Percentiles rank a stretch among this genome's conserved stretches.
Evolutionary conservation across 2,113 vertebrate species (phyloP).

Genomic region (Podarcis raffonei): DNA sequence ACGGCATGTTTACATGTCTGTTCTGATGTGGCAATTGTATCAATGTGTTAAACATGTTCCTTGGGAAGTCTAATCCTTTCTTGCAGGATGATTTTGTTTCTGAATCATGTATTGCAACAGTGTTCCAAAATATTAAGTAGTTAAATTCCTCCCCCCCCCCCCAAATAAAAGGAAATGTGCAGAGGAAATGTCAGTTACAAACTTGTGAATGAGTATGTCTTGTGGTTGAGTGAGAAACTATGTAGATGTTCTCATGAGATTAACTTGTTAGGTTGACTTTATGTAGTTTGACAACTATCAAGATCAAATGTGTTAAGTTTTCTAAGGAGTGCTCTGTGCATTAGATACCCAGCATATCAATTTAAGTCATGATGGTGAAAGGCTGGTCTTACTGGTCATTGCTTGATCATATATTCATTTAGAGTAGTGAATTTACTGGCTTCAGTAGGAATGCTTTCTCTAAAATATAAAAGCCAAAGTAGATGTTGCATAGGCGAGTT

Average conservation of each 20-base stretch:
- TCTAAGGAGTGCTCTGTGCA: background rate
- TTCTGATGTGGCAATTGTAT: background rate
- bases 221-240: no score
- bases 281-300: background rate
- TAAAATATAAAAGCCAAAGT: no score
- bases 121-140: background rate
- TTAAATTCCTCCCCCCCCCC: constrained; percentile 26
- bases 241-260: background rate
- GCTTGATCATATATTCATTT: no score
- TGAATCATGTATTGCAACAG: constrained; percentile 25
- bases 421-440: no score
- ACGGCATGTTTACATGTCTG: constrained; percentile 2
- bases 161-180: constrained; percentile 31
- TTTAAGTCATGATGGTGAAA: no score
- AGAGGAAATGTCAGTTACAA: background rate
- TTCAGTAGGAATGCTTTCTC: no score
- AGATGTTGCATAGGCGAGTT: no score
- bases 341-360: no score
- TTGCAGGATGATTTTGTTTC: constrained; percentile 20
- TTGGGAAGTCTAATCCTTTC: constrained; percentile 17
- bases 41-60: background rate
- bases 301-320: background rate
- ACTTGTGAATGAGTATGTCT: background rate
- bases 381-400: no score
- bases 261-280: background rate